Evolutionary conservation across 2,888 invertebrate species (phyloP).

Genomic region (Lepidocyrtoides sp.): DNA sequence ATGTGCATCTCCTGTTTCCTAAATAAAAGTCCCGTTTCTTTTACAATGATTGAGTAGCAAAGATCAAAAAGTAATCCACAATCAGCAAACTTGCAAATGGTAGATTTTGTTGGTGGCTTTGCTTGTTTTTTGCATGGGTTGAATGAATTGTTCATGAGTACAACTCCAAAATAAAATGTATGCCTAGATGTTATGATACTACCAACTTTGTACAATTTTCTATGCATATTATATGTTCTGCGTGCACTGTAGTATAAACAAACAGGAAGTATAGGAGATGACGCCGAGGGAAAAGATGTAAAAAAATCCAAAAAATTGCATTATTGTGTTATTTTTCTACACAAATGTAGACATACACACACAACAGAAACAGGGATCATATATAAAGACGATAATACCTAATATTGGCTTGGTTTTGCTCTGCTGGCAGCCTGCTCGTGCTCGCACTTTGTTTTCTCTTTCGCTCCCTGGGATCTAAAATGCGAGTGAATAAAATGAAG

Average conservation of each 20-base stretch:
- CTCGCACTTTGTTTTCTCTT: neutral
- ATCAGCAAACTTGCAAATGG: neutral
- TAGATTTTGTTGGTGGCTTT: neutral
- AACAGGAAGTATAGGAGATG: neutral
- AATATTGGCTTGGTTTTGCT: slow-evolving; percentile 3
- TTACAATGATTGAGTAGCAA: neutral
- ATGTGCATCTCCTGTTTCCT: no score
- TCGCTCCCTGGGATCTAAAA: neutral
- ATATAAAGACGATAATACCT: neutral
- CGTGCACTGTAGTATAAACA: neutral
- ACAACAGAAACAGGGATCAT: neutral
- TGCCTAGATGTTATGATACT: neutral
- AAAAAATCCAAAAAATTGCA: slow-evolving; percentile 24
- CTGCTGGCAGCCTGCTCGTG: neutral
- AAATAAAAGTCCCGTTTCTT: neutral
- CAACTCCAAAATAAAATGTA: neutral
- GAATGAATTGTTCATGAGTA: neutral
- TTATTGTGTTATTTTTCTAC: slow-evolving; percentile 14
- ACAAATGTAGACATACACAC: neutral
- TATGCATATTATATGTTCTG: neutral
- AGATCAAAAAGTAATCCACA: neutral
- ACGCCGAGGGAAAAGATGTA: neutral
- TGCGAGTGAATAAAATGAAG: neutral
- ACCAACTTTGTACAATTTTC: neutral
- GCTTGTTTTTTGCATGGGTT: slow-evolving; percentile 1